A percentile compares a stretch with the other conserved stretches of the same genome.
These are phyloP conservation scores for Temnopleurus reevesii DNA, from an alignment of 53 echinoderm and acorn worm genomes.

Conservation along the genomic window DNA sequence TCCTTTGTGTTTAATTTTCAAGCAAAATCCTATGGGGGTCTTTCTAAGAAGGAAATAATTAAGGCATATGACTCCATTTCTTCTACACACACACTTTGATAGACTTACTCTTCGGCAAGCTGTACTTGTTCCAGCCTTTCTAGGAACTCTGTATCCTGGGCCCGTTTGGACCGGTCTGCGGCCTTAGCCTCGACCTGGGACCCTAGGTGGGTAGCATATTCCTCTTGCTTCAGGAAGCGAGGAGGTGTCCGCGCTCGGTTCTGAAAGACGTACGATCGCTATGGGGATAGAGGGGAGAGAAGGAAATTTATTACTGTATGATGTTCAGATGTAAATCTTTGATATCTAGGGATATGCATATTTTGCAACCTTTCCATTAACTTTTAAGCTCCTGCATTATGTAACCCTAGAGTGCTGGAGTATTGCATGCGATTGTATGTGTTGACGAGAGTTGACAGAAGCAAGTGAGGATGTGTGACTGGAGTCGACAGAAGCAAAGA, in stretches of 20 bases:
- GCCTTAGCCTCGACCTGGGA: slow-evolving; percentile 88
- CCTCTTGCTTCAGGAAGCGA: slow-evolving; percentile 85
- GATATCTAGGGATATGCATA: no score
- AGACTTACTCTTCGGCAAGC: slow-evolving; percentile 95
- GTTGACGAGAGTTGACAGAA: no score
- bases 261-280: slow-evolving; percentile 97
- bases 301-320: no score
- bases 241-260: slow-evolving; percentile 81
- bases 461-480: no score
- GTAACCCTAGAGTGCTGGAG: no score
- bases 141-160: slow-evolving; percentile 85
- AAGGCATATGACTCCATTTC: background rate
- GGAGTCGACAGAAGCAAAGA: no score
- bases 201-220: slow-evolving; percentile 73
- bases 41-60: background rate
- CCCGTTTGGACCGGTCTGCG: slow-evolving; percentile 60
- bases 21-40: background rate
- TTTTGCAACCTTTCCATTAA: no score
- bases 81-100: background rate
- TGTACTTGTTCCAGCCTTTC: slow-evolving; percentile 98
- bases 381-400: no score
- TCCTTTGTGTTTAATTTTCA: no score
- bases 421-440: no score
- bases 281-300: background rate
- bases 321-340: no score